Conservation (phyloP, 2,888 invertebrate genomes). For the Tiliacea citrago region DNA sequence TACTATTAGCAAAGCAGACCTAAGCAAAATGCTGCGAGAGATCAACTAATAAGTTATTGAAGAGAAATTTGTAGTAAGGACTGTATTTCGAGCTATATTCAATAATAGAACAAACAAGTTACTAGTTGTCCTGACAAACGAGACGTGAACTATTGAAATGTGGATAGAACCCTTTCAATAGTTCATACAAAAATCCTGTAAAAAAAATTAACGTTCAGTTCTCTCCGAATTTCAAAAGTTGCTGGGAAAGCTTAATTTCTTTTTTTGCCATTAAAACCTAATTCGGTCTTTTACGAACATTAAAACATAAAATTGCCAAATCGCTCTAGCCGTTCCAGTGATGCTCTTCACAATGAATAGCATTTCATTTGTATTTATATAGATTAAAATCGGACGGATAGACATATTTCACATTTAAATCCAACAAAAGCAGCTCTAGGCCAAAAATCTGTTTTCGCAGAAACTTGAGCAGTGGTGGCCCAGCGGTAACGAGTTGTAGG, state of each 20-base stretch:
- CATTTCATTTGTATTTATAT: neutral
- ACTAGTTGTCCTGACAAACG: too few relatives aligned
- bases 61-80: neutral
- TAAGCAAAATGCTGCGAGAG: neutral
- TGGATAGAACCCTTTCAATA: neutral
- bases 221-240: neutral
- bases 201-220: neutral
- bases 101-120: neutral
- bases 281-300: too few relatives aligned
- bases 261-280: neutral
- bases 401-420: neutral
- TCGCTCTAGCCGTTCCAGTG: neutral
- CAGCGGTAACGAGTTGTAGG: too few relatives aligned
- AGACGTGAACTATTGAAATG: too few relatives aligned
- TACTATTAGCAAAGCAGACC: conserved; percentile 12
- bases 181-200: neutral
- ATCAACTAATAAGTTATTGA: conserved; percentile 7
- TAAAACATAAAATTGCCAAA: neutral
- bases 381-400: neutral
- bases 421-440: neutral
- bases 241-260: neutral
- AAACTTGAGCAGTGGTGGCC: too few relatives aligned
- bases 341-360: too few relatives aligned
- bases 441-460: too few relatives aligned
- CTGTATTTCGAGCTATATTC: neutral